Evolutionary conservation across 1,140 invertebrate genomes (phyloP), one percentile per base, ranked within the genome.

Genomic region (Chelonus insularis): DNA sequence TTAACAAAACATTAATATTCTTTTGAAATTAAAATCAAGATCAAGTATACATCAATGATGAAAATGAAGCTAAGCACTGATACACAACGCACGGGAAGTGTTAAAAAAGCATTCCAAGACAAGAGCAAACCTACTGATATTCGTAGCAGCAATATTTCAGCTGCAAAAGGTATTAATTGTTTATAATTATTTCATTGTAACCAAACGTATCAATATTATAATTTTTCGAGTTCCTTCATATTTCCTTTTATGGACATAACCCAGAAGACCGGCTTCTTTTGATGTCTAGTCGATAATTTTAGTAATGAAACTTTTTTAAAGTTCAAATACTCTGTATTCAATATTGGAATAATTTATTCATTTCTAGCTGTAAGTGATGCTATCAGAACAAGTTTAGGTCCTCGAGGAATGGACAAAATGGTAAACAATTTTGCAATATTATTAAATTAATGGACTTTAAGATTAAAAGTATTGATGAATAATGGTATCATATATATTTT

Each of bases 321-420:
- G n/a, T n/a, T n/a, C n/a, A n/a, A n/a, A n/a, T n/a, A n/a, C n/a
- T n/a, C n/a, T n/a, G n/a, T n/a, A n/a, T n/a, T n/a, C n/a, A n/a
- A n/a, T n/a, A n/a, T n/a, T n/a, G n/a, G n/a, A n/a, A n/a, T n/a
- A n/a, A n/a, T n/a, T n/a, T n/a, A n/a, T n/a, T n/a, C n/a, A n/a
- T n/a, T n/a, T n/a, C n/a, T n/a, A 97, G 96, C 97, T 84, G 95
- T 99, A 52, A 92, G 95, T 64, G 95, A 99, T 95, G 97, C 97
- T 16, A 95, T 99, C 70, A 88, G 97, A 62, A 99, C 98, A 12
- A 98, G 96, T 84, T 84, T 99, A 72, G 98, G 98, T 12, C 98
- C 98, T 21, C 86, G 94, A 68, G 98, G 98, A 66, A 99, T 99
- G 98, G 98, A 99, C 76, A 99, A 99, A 88, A 99, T 99, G 97